These are phyloP conservation scores for Tachina fera DNA, from an alignment of 2,888 invertebrate genomes.

Conservation along the genomic window DNA sequence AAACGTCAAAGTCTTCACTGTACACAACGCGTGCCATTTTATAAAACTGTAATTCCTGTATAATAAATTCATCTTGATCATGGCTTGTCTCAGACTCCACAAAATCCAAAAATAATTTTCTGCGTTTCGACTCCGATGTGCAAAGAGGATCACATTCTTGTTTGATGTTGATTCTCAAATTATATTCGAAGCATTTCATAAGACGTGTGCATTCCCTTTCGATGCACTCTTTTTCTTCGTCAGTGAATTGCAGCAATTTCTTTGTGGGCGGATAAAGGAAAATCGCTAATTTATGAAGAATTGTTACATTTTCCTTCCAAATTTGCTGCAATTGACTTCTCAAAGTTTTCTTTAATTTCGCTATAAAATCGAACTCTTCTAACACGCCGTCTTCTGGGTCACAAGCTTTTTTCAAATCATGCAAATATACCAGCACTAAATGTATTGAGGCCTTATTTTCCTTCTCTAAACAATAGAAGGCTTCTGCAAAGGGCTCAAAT, in stretches of 20 bases:
- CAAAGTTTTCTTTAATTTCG: not conserved
- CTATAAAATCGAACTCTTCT: not conserved
- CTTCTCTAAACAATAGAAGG: constrained; percentile 10
- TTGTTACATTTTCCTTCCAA: not conserved
- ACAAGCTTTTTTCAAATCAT: constrained; percentile 36
- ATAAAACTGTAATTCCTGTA: constrained; percentile 32
- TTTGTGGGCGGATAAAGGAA: constrained; percentile 51
- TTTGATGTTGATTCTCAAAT: not conserved
- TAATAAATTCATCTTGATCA: constrained; percentile 20
- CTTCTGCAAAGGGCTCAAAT: constrained; percentile 39
- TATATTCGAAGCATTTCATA: constrained; percentile 4
- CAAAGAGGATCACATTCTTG: not conserved
- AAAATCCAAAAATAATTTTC: constrained; percentile 39
- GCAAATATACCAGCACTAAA: constrained; percentile 35
- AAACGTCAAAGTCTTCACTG: constrained; percentile 41
- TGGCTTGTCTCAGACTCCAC: not conserved
- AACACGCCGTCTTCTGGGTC: not conserved
- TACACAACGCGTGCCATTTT: constrained; percentile 18
- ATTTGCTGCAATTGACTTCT: not conserved
- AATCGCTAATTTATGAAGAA: constrained; percentile 29
- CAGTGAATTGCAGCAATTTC: constrained; percentile 20
- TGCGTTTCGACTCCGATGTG: not conserved
- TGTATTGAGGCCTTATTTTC: constrained; percentile 9
- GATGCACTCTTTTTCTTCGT: constrained; percentile 6
- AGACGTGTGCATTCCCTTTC: constrained; percentile 18